Evolutionary conservation across 1,140 invertebrate genomes (phyloP), one percentile per base, ranked within the genome.

Genomic region (Oryctes rhinoceros): DNA sequence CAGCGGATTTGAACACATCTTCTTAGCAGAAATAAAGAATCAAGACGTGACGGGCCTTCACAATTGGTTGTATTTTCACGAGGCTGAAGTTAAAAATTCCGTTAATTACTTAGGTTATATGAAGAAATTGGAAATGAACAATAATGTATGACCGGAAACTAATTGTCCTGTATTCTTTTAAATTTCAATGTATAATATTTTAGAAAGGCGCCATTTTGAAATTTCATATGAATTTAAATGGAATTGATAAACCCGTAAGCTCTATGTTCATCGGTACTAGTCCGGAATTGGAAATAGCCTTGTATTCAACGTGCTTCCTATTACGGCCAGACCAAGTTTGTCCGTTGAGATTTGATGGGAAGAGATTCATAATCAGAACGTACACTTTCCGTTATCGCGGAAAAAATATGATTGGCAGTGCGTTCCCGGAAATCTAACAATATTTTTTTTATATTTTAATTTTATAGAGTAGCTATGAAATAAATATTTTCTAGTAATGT

Each of bases 201-300:
- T 89, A 95, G 93, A 95, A 95, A 91, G 94, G 93, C 71, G 90
- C 90, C 35, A 90, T 96, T n/a, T 49, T 96, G 11, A 96, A 96
- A 86, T 86, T 94, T 18, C 93, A 94, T 79, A 94, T 96, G 81
- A 91, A 90, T 49, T 95, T 95, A 88, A 91, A 93, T 85, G 91
- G 91, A 0, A 87, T 92, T 2, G 90, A 93, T 79, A 98, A 97
- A 87, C 93, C 94, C 0, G 92, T 94, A 0, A 93, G 93, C 35
- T 91, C 92, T 2, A 91, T 97, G 88, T 97, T 98, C 84, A 90
- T 98, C 80, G 97, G 97, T 30, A 97, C 96, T 3, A 97, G 96
- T 80, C 97, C 97, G 0, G 97, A 98, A 89, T 90, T 98, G 82
- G 97, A 98, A 89, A 92, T 99, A 87, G 94, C 96, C 18, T 88